phyloP scores from a whole-genome alignment of 2,797 vertebrate species.

The Fratercula arctica region DNA sequence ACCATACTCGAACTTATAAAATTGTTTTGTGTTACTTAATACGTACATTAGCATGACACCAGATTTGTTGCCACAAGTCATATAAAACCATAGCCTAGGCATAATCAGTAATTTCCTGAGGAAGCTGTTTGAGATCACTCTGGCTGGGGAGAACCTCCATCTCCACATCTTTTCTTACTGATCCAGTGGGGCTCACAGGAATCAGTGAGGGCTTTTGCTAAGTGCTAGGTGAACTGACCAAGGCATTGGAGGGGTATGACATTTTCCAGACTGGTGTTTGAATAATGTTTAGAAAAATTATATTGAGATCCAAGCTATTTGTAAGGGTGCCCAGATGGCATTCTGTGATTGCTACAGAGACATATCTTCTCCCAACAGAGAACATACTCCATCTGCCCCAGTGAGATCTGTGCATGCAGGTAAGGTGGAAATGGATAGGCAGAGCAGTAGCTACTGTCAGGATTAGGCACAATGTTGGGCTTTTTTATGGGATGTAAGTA shows the following conservation, averaged over 20 bases:
- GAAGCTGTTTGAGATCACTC: neutral
- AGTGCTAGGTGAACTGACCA: neutral
- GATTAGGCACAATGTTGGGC: neutral
- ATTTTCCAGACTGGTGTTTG: neutral
- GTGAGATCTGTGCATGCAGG: neutral
- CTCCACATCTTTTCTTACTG: neutral
- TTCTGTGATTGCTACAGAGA: neutral
- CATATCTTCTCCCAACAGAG: neutral
- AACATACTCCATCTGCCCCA: neutral
- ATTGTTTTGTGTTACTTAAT: neutral
- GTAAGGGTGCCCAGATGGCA: neutral
- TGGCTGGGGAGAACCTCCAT: neutral
- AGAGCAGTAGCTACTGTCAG: neutral
- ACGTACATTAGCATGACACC: neutral
- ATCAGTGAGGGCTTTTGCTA: neutral
- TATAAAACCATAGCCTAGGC: neutral
- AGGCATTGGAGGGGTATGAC: neutral
- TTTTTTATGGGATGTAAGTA: neutral
- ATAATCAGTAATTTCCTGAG: neutral
- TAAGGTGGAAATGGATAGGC: neutral
- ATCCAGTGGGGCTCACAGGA: neutral
- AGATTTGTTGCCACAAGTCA: neutral
- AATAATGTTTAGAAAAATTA: neutral
- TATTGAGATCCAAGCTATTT: neutral
- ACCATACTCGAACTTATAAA: neutral